Conservation (phyloP, 2,113 vertebrate species). For the Tylochromis polylepis region DNA sequence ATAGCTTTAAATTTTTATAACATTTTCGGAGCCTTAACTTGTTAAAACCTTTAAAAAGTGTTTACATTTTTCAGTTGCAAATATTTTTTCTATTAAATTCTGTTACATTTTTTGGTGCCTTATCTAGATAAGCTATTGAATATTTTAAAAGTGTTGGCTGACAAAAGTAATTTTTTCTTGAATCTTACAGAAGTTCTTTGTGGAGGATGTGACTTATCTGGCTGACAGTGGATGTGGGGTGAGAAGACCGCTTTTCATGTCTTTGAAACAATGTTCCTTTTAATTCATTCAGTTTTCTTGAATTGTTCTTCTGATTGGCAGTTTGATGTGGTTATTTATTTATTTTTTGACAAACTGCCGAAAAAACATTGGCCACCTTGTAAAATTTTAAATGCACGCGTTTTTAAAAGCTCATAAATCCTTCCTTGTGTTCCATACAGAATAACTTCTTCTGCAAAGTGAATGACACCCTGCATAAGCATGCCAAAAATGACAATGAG, state of each 20-base stretch:
- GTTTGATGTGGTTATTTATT: neutral
- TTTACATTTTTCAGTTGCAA: neutral
- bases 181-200: neutral
- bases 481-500: accelerated
- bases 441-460: constrained; percentile 54
- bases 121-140: neutral
- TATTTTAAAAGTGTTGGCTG: neutral
- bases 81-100: neutral
- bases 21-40: neutral
- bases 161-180: neutral
- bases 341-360: neutral
- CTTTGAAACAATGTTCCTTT: neutral
- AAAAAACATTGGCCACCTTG: neutral
- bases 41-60: neutral
- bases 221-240: neutral
- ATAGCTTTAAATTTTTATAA: neutral
- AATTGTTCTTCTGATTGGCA: neutral
- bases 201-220: neutral
- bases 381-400: neutral
- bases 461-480: neutral
- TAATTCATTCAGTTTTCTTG: neutral
- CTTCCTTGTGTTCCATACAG: constrained; percentile 10
- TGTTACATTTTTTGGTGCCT: neutral
- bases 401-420: neutral
- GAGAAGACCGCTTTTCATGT: neutral